Conservation (phyloP, 2,888 invertebrate genomes). For the Lycocerus yunnanus region DNA sequence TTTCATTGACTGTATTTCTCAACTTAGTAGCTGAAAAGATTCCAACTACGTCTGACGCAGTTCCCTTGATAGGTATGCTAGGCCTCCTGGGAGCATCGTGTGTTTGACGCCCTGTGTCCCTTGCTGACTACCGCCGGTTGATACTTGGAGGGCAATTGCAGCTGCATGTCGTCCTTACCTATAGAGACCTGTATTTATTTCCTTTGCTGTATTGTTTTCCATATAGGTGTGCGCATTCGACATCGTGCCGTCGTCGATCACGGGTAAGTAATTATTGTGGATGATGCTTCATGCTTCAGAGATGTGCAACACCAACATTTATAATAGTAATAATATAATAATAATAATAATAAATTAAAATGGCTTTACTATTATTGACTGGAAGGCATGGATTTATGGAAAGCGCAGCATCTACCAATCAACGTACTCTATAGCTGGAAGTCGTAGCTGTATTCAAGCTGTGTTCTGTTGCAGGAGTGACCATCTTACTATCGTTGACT, state of each 20-base stretch:
- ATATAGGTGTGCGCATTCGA: constrained; percentile 9
- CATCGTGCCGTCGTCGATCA: constrained; percentile 17
- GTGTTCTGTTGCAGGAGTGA: constrained; percentile 92
- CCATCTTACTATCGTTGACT: constrained; percentile 99
- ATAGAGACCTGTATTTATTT: constrained; percentile 17
- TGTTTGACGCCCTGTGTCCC: constrained; percentile 55
- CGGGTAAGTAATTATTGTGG: constrained; percentile 25
- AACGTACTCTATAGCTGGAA: not conserved
- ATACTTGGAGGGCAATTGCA: constrained; percentile 57
- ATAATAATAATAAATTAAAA: not conserved
- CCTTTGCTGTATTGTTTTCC: constrained; percentile 13
- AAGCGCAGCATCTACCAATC: not conserved
- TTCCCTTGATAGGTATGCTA: constrained; percentile 77
- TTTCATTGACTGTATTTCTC: constrained; percentile 97
- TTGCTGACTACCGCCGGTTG: constrained; percentile 56
- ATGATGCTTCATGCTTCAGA: constrained; percentile 6
- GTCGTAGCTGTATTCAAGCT: constrained; percentile 58
- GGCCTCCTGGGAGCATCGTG: constrained; percentile 55
- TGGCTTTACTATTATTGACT: not conserved
- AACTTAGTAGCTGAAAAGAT: constrained; percentile 97
- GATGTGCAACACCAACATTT: not conserved
- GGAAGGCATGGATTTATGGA: not conserved
- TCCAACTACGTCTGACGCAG: constrained; percentile 85
- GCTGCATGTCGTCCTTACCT: constrained; percentile 33
- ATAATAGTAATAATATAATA: constrained; percentile 2